These are phyloP conservation scores for Agrochola lota DNA, from an alignment of 2,888 invertebrate genomes.

Conservation along the genomic window DNA sequence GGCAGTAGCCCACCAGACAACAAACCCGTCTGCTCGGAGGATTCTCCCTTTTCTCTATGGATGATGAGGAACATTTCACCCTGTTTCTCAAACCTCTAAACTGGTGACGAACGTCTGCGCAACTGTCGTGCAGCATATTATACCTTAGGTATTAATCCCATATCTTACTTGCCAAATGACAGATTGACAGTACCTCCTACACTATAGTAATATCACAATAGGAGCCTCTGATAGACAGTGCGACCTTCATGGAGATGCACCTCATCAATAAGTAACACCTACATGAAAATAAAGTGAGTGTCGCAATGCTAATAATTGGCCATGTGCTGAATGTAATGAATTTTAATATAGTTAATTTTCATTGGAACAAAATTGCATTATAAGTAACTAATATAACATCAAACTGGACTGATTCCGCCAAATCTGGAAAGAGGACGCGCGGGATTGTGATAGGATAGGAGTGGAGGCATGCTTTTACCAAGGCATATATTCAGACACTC, in stretches of 20 bases:
- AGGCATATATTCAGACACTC: too few relatives aligned
- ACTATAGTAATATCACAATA: conserved; percentile 22
- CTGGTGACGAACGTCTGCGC: background rate
- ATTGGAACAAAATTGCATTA: too few relatives aligned
- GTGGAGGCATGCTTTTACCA: too few relatives aligned
- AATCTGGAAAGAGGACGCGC: too few relatives aligned
- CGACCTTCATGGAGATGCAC: conserved; percentile 35
- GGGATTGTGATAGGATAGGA: too few relatives aligned
- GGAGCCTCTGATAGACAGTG: conserved; percentile 8
- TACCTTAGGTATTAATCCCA: background rate
- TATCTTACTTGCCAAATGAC: background rate
- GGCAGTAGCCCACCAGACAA: too few relatives aligned
- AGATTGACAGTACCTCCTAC: conserved; percentile 28
- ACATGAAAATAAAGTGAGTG: conserved; percentile 31
- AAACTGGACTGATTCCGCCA: too few relatives aligned
- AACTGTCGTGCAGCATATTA: background rate
- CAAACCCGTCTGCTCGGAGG: background rate
- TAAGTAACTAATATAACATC: too few relatives aligned
- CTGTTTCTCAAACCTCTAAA: background rate
- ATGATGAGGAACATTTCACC: background rate
- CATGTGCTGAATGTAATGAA: conserved; percentile 31
- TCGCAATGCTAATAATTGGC: conserved; percentile 31
- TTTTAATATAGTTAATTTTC: background rate
- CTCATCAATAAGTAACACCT: conserved; percentile 36
- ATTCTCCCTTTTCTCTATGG: background rate